Evolutionary conservation across 1,140 invertebrate genomes (phyloP), one percentile per base, ranked within the genome.

Genomic region (Euura lappo): DNA sequence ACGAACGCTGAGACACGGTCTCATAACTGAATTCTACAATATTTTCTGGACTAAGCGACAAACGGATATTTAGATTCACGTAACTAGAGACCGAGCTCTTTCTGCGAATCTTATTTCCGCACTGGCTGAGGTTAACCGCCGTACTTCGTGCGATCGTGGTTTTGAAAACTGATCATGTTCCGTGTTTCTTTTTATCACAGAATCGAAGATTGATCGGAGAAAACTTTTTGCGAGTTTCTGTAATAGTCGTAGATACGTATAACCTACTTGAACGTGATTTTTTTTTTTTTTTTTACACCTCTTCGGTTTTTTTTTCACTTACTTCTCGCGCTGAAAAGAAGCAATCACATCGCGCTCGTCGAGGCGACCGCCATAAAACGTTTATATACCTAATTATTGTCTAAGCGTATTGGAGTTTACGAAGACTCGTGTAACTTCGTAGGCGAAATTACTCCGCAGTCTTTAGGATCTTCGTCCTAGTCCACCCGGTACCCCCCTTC

Each of bases 371-470:
- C 28, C 28, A 28, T 28, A 28, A 28, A 28, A 28, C 28, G 28
- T 28, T 28, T 28, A 28, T 28, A 28, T 28, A 28, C 28, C 28
- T 28, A 28, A 28, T 60, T 60, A 60, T 60, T 60, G 8, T 60
- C 51, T 60, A 3, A 60, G 13, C 51, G 51, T 60, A 11, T 60
- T 0, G 51, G 51, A 60, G 51, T 60, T 60, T 60, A 60, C 51
- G 51, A 60, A 60, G 10, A 60, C 51, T 60, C 51, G 51, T 60
- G 51, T 28, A 60, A 60, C 51, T 60, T 60, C 13, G 13, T 60
- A n/a, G 51, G 13, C 51, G 51, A 60, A 60, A 60, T 60, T 60
- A 60, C 51, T 60, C 51, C 51, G 51, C 51, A 60, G 51, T 60
- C 51, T 60, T 60, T 60, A 60, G 51, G 8, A 3, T 60, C 51